phyloP scores from a whole-genome alignment of 2,888 invertebrate species.

The Portevinia maculata region DNA sequence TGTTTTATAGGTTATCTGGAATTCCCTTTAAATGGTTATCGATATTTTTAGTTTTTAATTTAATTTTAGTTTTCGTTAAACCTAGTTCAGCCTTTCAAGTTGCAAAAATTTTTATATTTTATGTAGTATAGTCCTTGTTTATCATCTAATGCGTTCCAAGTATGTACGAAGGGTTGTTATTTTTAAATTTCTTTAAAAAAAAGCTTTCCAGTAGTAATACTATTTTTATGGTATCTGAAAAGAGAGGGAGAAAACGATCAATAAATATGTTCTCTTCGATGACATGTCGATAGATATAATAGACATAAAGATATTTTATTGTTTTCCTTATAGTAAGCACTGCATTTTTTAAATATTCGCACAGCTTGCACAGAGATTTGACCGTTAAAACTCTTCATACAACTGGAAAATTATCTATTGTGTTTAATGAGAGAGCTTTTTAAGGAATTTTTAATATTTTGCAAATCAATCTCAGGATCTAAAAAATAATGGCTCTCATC shows the following conservation, averaged over 20 bases:
- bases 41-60: slow-evolving; percentile 34
- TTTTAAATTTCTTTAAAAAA: slow-evolving; percentile 17
- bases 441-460: too few relatives aligned
- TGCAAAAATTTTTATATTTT: slow-evolving; percentile 58
- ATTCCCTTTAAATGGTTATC: slow-evolving; percentile 35
- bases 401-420: too few relatives aligned
- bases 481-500: too few relatives aligned
- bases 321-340: too few relatives aligned
- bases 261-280: neutral
- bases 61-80: slow-evolving; percentile 71
- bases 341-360: too few relatives aligned
- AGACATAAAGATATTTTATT: too few relatives aligned
- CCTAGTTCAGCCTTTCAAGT: slow-evolving; percentile 75
- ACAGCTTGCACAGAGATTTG: too few relatives aligned
- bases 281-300: neutral
- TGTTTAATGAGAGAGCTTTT: too few relatives aligned
- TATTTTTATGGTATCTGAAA: slow-evolving; percentile 55
- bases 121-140: slow-evolving; percentile 67
- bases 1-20: slow-evolving; percentile 60
- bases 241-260: slow-evolving; percentile 3
- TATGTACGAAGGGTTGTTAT: slow-evolving; percentile 31
- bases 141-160: slow-evolving; percentile 66
- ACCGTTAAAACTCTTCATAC: too few relatives aligned
- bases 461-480: too few relatives aligned
- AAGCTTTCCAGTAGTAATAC: slow-evolving; percentile 61